These are phyloP conservation scores for Ornithorhynchus anatinus DNA, from an alignment of 2,113 vertebrate genomes.

Conservation along the genomic window DNA sequence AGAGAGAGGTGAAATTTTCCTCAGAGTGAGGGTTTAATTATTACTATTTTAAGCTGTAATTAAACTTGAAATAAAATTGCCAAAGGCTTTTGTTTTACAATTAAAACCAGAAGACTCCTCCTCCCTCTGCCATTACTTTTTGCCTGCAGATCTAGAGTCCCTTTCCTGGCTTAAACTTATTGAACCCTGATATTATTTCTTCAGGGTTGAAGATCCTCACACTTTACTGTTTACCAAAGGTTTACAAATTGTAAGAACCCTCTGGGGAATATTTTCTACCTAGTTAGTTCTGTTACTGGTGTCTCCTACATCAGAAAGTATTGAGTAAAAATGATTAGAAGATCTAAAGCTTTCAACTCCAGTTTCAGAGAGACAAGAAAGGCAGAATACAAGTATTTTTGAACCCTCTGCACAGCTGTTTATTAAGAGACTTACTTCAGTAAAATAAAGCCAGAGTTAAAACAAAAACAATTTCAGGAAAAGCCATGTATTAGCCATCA, in stretches of 20 bases:
- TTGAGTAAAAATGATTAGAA: constrained; percentile 48
- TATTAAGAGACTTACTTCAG: constrained; percentile 14
- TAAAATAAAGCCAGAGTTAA: constrained; percentile 31
- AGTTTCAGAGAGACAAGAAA: constrained; percentile 3
- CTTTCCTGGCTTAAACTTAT: constrained; percentile 38
- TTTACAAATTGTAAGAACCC: constrained; percentile 31
- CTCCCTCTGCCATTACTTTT: constrained; percentile 19
- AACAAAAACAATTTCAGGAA: constrained; percentile 14
- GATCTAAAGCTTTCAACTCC: not conserved
- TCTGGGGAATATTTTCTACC: constrained; percentile 16
- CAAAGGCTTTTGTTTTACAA: constrained; percentile 17
- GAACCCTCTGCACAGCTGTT: not conserved
- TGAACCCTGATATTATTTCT: constrained; percentile 37
- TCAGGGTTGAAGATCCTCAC: constrained; percentile 10
- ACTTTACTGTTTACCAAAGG: constrained; percentile 31
- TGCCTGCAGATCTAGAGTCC: constrained; percentile 4
- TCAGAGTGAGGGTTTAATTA: constrained; percentile 13
- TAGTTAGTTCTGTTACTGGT: constrained; percentile 40
- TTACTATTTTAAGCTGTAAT: constrained; percentile 25
- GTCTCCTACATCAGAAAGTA: constrained; percentile 33
- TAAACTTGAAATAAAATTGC: constrained; percentile 36
- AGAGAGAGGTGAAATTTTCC: not conserved
- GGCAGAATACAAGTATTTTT: not conserved
- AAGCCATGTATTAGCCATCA: too few species aligned
- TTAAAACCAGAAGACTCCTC: constrained; percentile 25